Evolutionary conservation across 2,888 invertebrate species (phyloP).

Genomic region (Odontothrips loti): DNA sequence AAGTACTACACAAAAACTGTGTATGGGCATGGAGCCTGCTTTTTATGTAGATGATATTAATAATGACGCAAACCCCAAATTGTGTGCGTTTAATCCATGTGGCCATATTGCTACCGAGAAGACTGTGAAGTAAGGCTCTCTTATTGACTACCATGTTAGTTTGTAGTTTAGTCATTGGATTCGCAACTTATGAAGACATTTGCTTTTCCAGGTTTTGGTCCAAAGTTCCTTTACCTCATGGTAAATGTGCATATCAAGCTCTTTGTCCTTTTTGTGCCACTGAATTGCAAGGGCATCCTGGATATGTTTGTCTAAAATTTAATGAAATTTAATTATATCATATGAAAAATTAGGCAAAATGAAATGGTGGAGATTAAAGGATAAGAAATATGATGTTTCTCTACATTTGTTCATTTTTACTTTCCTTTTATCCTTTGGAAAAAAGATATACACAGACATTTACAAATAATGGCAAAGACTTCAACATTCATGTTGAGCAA

Average conservation of each 20-base stretch:
- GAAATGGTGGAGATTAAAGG: slow-evolving; percentile 68
- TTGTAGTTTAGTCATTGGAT: slow-evolving; percentile 50
- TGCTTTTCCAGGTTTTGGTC: slow-evolving; percentile 84
- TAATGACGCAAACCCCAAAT: slow-evolving; percentile 67
- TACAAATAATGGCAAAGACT: neutral
- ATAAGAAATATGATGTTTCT: neutral
- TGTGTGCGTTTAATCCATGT: slow-evolving; percentile 97
- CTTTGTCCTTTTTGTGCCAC: slow-evolving; percentile 99
- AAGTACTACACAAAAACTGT: slow-evolving; percentile 68
- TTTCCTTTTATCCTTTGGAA: neutral
- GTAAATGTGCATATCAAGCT: slow-evolving; percentile 96
- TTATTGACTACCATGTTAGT: neutral
- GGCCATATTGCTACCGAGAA: slow-evolving; percentile 98
- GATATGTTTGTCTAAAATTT: slow-evolving; percentile 94
- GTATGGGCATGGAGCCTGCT: slow-evolving; percentile 96
- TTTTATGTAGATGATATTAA: slow-evolving; percentile 88
- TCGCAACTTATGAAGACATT: slow-evolving; percentile 10
- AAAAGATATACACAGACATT: neutral
- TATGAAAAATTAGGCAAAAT: neutral
- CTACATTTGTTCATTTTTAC: slow-evolving; percentile 14
- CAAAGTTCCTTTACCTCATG: slow-evolving; percentile 94
- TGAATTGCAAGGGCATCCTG: slow-evolving; percentile 84
- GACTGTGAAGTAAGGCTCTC: slow-evolving; percentile 83
- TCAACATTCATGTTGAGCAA: neutral
- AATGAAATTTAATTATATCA: slow-evolving; percentile 78